A percentile compares a stretch with the other conserved stretches of the same genome.
phyloP scores from a whole-genome alignment of 2,888 invertebrate genomes.

The Parnassius mnemosyne region DNA sequence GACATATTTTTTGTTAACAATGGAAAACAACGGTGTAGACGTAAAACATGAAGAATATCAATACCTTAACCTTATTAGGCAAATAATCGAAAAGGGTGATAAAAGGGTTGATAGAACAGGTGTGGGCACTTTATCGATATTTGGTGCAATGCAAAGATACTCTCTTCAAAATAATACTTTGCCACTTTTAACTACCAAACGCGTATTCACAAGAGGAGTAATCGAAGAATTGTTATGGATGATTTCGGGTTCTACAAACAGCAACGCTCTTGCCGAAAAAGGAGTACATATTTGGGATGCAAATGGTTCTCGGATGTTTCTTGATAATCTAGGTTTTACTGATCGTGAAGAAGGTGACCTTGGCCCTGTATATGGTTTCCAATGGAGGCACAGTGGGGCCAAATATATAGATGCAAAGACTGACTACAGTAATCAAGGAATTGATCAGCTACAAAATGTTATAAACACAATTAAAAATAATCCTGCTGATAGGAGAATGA shows the following conservation, averaged over 20 bases:
- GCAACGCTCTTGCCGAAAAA: conserved; percentile 88
- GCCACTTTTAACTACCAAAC: conserved; percentile 96
- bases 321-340: conserved; percentile 91
- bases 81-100: conserved; percentile 58
- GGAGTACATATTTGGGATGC: conserved; percentile 97
- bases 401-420: conserved; percentile 89
- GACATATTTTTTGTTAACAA: background rate
- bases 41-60: conserved; percentile 84
- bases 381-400: conserved; percentile 99
- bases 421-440: conserved; percentile 91
- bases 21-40: conserved; percentile 18
- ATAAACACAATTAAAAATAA: conserved; percentile 89
- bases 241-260: conserved; percentile 93
- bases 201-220: conserved; percentile 94
- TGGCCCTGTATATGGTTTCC: conserved; percentile 98
- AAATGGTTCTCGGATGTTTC: conserved; percentile 92
- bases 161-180: conserved; percentile 85
- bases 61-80: conserved; percentile 80
- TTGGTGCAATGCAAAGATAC: conserved; percentile 95
- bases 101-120: conserved; percentile 91
- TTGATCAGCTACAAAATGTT: conserved; percentile 92
- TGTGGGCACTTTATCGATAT: conserved; percentile 92
- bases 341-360: conserved; percentile 96
- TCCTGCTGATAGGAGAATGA: conserved; percentile 93
- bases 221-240: conserved; percentile 98